Base-by-base conservation (phyloP, 30 jellyfish, hydroid and myxozoan genomes). In the Aurelia aurita region DNA sequence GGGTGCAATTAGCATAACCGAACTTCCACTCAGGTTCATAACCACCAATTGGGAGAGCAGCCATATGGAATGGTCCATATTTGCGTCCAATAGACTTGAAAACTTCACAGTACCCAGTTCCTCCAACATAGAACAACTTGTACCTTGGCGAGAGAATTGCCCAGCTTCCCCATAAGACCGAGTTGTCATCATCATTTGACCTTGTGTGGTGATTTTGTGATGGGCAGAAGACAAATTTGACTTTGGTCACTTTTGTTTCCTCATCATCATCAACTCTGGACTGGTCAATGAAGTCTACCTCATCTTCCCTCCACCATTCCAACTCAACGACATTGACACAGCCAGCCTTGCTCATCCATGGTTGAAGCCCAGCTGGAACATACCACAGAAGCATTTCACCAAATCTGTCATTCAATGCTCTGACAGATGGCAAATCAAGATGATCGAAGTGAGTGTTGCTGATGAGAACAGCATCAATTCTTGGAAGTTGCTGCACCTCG, bases 231-330 rank as follows among this genome's bases (percentile, higher is more conserved):
- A 86, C 98, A 74, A 93, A 84, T 44, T 88, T 93, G 84, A 93
- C 91, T 23, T 70, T 80, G 51, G 98, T 93, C 70, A 93, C 96
- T 27, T 63, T 80, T 8, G 97, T 88, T 32, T 93, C 98, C 63
- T 93, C 98, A 16, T 93, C 96, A 29, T 93, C 90, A 43, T 93
- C 97, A 88, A 93, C 89, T 81, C 83, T 93, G 51, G 97, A 79
- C 74, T 93, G 92, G 72, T 93, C 98, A 82, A 93, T 93, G 87
- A 93, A 93, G 32, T 93, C 98, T 16, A 93, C 97, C 57, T 87
- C 97, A 77, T 93, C 99, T 59, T 94, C 99, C 29, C 90, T 70
- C 99, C 99, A 94, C 99, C 99, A 94, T 55, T 94, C 99, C 90
- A 94, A 32, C 69, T 94, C 99, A 1, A 94, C 99, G 47, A 91